A percentile compares a stretch with the other conserved stretches of the same genome.
Evolutionary conservation across 2,113 vertebrate species (phyloP).

Genomic region (Formicarius rufipectus): DNA sequence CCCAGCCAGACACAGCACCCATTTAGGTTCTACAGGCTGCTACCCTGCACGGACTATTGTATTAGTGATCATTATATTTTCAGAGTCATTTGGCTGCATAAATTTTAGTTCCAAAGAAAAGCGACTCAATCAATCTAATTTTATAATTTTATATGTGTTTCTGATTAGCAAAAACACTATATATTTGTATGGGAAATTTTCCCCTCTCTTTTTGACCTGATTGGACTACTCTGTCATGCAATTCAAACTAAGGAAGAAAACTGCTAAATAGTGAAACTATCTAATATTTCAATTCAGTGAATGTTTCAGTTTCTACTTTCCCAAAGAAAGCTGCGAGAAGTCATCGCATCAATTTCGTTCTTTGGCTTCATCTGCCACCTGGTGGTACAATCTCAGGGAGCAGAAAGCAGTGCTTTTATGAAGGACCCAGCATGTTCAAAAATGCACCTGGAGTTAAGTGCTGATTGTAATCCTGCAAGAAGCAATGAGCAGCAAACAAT

Average conservation of each 20-base stretch:
- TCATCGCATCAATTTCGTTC: rapidly evolving
- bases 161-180: background rate
- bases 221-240: background rate
- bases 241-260: background rate
- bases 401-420: background rate
- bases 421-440: rapidly evolving
- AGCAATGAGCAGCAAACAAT: rapidly evolving
- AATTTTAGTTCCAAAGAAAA: background rate
- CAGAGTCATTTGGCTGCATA: background rate
- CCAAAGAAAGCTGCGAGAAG: background rate
- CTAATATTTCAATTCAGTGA: background rate
- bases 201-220: background rate
- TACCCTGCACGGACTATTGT: background rate
- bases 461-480: background rate
- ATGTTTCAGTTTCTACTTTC: background rate
- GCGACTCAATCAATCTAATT: background rate
- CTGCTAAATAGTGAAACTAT: background rate
- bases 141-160: background rate
- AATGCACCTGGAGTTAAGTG: rapidly evolving
- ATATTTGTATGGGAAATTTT: background rate
- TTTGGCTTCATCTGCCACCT: conserved; percentile 40
- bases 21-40: background rate
- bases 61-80: background rate
- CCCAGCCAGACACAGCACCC: background rate
- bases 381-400: background rate